Conservation (phyloP, 2,797 vertebrate genomes). For the Trichosurus vulpecula region DNA sequence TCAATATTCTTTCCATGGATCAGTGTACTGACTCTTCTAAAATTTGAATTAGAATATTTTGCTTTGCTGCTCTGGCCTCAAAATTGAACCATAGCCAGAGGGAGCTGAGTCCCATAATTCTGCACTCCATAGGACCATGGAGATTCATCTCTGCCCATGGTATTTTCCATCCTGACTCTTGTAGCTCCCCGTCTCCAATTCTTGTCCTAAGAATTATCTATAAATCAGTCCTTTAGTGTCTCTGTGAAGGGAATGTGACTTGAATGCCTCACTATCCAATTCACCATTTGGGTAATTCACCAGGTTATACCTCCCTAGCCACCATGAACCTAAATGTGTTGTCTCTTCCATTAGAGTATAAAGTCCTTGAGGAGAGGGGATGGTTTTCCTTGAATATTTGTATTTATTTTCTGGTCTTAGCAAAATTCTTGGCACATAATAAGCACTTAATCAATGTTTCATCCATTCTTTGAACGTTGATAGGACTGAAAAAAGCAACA, state of each 20-base stretch:
- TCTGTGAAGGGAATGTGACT: not conserved
- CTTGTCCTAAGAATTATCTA: not conserved
- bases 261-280: not conserved
- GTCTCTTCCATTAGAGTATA: not conserved
- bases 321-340: not conserved
- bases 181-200: not conserved
- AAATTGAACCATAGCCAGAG: not conserved
- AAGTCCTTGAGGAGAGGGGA: not conserved
- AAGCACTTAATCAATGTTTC: not conserved
- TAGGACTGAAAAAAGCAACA: not conserved
- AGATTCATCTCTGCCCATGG: not conserved
- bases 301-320: not conserved
- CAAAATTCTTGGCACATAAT: not conserved
- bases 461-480: not conserved
- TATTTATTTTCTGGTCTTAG: not conserved
- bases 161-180: not conserved
- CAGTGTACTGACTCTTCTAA: not conserved
- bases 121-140: not conserved
- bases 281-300: not conserved
- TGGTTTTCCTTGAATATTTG: not conserved
- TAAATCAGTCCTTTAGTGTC: not conserved
- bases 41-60: not conserved
- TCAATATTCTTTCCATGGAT: not conserved
- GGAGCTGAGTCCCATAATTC: not conserved
- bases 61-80: not conserved